Evolutionary conservation across 1,140 invertebrate genomes (phyloP).

Genomic region (Globodera rostochiensis): DNA sequence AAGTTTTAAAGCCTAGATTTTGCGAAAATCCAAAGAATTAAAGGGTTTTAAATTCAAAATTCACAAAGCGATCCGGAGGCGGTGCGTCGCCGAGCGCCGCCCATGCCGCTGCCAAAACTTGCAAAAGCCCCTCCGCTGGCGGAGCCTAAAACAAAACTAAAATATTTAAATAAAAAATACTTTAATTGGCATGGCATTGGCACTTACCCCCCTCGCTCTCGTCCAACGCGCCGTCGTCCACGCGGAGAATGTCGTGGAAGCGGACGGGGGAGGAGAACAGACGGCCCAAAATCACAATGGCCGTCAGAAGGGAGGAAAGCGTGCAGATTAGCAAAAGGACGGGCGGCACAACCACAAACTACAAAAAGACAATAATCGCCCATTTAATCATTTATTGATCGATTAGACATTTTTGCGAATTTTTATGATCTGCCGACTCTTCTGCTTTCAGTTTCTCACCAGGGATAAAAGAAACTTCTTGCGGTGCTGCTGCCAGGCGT

Average conservation of each 20-base stretch:
- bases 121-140: not conserved
- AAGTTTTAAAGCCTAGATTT: no score
- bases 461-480: conserved; percentile 54
- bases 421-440: not conserved
- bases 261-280: conserved; percentile 50
- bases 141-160: not conserved
- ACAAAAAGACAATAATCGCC: no score
- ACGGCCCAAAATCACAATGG: conserved; percentile 48
- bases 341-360: conserved; percentile 52
- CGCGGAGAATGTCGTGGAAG: conserved; percentile 48
- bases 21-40: no score
- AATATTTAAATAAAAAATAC: no score
- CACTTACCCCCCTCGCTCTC: conserved; percentile 27
- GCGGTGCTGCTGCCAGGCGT: conserved; percentile 55
- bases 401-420: not conserved
- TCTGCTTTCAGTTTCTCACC: conserved; percentile 30
- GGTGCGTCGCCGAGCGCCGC: conserved; percentile 7
- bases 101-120: not conserved
- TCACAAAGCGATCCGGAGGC: conserved; percentile 14
- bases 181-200: not conserved
- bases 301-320: conserved; percentile 43
- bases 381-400: not conserved
- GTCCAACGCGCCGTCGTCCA: conserved; percentile 24
- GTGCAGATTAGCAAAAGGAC: conserved; percentile 47
- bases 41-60: not conserved